phyloP scores from a whole-genome alignment of 2,888 invertebrate species.

The Thecophora atra region DNA sequence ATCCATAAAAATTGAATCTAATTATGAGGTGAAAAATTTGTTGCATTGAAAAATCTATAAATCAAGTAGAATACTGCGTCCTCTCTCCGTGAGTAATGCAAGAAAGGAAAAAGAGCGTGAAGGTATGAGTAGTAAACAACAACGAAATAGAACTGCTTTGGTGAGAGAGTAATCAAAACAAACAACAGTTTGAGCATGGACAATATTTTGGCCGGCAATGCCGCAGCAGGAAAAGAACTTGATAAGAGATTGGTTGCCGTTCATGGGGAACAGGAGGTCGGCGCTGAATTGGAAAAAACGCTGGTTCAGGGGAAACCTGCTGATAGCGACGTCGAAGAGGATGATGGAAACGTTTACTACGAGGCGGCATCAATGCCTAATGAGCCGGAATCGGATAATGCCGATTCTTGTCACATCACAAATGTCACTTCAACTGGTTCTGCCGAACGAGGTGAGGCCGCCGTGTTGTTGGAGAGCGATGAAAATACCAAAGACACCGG shows the following conservation, averaged over 20 bases:
- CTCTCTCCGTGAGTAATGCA: constrained; percentile 11
- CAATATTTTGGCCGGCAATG: constrained; percentile 34
- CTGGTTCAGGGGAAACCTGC: neutral
- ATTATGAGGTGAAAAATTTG: constrained; percentile 8
- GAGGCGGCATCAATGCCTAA: constrained; percentile 53
- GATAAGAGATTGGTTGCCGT: constrained; percentile 36
- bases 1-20: neutral
- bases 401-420: constrained; percentile 51
- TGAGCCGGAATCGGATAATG: constrained; percentile 56
- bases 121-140: neutral
- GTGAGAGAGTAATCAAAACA: constrained; percentile 33
- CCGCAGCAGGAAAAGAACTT: constrained; percentile 44
- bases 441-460: neutral
- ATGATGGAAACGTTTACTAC: constrained; percentile 54
- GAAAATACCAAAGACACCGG: constrained; percentile 24
- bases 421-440: constrained; percentile 57
- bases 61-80: constrained; percentile 40
- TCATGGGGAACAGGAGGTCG: constrained; percentile 32
- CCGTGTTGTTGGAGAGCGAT: neutral
- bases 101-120: neutral
- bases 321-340: constrained; percentile 35
- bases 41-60: constrained; percentile 48
- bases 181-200: constrained; percentile 27
- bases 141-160: neutral
- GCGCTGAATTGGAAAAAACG: neutral